phyloP scores from a whole-genome alignment of 2,797 vertebrate genomes.

The Pterois miles region DNA sequence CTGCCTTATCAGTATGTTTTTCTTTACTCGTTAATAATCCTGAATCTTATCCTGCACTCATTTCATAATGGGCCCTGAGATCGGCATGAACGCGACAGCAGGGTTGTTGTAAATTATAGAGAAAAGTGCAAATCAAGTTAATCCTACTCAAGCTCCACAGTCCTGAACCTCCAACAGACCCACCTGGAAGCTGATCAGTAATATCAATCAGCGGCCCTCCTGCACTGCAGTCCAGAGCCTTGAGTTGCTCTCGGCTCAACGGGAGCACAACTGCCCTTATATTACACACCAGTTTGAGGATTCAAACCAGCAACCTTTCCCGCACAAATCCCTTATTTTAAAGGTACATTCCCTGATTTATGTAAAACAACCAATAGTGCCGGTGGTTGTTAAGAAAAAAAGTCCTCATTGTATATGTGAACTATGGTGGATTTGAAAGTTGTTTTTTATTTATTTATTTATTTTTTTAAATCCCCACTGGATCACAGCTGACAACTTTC shows the following conservation, averaged over 20 bases:
- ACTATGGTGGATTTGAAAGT: no score
- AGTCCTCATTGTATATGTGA: no score
- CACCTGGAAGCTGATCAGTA: background rate
- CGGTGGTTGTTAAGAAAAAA: background rate
- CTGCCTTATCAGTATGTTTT: constrained; percentile 10
- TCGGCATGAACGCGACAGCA: background rate
- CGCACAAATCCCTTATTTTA: background rate
- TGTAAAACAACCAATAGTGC: background rate
- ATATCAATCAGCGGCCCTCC: background rate
- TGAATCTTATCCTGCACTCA: constrained; percentile 31
- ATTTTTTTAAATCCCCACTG: no score
- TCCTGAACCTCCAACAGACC: no score
- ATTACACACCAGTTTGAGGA: background rate
- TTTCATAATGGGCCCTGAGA: background rate
- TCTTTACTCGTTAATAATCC: constrained; percentile 35
- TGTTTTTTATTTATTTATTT: no score
- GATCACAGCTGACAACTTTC: no score
- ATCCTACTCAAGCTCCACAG: no score
- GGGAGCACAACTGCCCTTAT: background rate
- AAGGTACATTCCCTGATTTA: background rate
- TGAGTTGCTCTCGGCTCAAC: background rate
- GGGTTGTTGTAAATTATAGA: background rate
- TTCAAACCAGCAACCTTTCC: background rate
- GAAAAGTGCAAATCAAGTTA: background rate
- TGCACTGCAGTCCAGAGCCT: background rate